Evolutionary conservation across 2,888 invertebrate genomes (phyloP).

Genomic region (Morpho helenor): DNA sequence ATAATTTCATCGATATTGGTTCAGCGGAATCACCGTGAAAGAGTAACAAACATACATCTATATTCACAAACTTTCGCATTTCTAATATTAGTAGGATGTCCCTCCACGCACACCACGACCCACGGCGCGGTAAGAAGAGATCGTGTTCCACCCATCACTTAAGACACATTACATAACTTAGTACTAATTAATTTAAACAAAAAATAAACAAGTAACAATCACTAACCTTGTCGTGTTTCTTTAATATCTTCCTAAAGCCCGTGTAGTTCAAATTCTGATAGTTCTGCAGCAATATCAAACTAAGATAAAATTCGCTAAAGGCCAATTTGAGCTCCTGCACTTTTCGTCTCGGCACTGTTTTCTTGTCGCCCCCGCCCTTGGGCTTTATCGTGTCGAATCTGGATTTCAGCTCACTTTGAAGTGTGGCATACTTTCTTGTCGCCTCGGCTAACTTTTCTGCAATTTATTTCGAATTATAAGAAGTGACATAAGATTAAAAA

Average conservation of each 20-base stretch:
- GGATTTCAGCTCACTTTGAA: slow-evolving; percentile 91
- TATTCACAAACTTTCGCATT: too few relatives aligned
- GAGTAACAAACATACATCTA: too few relatives aligned
- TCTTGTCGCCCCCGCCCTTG: slow-evolving; percentile 60
- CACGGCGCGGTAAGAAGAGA: too few relatives aligned
- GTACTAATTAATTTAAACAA: too few relatives aligned
- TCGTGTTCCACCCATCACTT: too few relatives aligned
- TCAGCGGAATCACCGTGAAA: too few relatives aligned
- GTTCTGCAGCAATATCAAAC: slow-evolving; percentile 97
- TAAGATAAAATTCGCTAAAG: slow-evolving; percentile 98
- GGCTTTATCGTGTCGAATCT: slow-evolving; percentile 78
- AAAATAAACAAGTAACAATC: background rate
- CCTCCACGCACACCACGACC: too few relatives aligned
- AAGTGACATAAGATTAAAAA: too few relatives aligned
- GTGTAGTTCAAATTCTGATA: slow-evolving; percentile 99
- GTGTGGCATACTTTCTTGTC: slow-evolving; percentile 93
- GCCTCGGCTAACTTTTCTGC: slow-evolving; percentile 98
- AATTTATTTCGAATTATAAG: slow-evolving; percentile 23
- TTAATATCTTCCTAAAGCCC: slow-evolving; percentile 98
- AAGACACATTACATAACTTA: too few relatives aligned
- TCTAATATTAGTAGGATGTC: too few relatives aligned
- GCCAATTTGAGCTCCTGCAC: slow-evolving; percentile 96
- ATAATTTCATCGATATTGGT: too few relatives aligned
- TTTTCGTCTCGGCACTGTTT: slow-evolving; percentile 85
- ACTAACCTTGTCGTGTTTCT: slow-evolving; percentile 98